phyloP scores from a whole-genome alignment of 2,113 vertebrate genomes.

The Dicerorhinus sumatrensis region DNA sequence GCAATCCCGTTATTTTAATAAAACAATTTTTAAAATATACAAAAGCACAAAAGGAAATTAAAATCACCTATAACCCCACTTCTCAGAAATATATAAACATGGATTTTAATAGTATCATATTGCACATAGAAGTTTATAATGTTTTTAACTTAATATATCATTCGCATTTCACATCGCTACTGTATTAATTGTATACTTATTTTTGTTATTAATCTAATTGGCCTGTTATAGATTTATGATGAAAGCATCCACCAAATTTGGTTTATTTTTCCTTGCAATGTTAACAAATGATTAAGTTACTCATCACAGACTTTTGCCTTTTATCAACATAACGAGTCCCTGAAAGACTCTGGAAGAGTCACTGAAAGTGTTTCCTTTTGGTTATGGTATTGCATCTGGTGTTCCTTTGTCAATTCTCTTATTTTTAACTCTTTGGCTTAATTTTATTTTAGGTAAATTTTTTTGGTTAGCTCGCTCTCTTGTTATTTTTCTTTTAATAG shows the following conservation, averaged over 20 bases:
- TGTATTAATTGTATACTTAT: not conserved
- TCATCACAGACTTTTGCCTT: not conserved
- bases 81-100: not conserved
- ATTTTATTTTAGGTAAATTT: not conserved
- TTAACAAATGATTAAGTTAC: not conserved
- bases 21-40: not conserved
- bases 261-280: not conserved
- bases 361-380: not conserved
- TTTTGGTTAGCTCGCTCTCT: not conserved
- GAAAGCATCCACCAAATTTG: not conserved
- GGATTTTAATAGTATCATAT: not conserved
- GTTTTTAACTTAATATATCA: not conserved
- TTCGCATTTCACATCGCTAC: not conserved
- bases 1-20: not conserved
- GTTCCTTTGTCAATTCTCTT: not conserved
- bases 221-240: not conserved
- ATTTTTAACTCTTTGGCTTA: not conserved
- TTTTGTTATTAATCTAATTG: not conserved
- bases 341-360: not conserved
- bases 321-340: not conserved
- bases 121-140: not conserved
- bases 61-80: not conserved
- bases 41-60: not conserved
- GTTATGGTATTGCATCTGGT: not conserved
- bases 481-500: constrained; percentile 4